Evolutionary conservation across 1,140 invertebrate species (phyloP), one percentile per base, ranked within the genome.

Genomic region (Drosophila sp.): DNA sequence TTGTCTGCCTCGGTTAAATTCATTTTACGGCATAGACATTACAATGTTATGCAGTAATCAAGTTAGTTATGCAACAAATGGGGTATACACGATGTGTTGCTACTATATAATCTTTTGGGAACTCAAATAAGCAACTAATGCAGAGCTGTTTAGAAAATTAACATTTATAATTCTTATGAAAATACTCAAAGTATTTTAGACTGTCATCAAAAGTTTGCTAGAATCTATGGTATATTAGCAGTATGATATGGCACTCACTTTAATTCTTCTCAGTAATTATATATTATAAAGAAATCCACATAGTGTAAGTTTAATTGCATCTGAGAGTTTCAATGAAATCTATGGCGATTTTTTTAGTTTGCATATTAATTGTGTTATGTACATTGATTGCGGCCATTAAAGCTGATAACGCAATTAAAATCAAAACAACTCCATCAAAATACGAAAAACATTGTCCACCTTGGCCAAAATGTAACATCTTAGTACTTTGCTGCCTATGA

Each of bases 401-500:
- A 13, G 4, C 36, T 5, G 9, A 38, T 38, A 38, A n/a, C 4
- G 13, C 3, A 4, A 2, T 5, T 4, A 38, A n/a, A 9, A 8
- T 11, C 34, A 8, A 36, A 11, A 11, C 8, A 11, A 36, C 34
- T 4, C 2, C 34, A n/a, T 9, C 8, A 11, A 36, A 36, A 13
- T 38, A 38, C 36, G 1, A 38, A 8, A 36, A 36, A 2, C 46
- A 62, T 38, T 73, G 71, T 27, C 71, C 64, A 18, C 71, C 71
- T 13, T 69, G 65, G 71, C 64, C 71, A 16, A 43, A 18, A 21
- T 69, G 71, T 43, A 0, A 2, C 0, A 11, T 21, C 0, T 21
- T 61, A 4, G 11, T 14, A 0, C 0, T 40, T 1, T 73, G 71
- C 36, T 73, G 64, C 5, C 71, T 67, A 11, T 34, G 56, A 0